A percentile compares a stretch with the other conserved stretches of the same genome.
phyloP scores from a whole-genome alignment of 2,888 invertebrate genomes.

The Cataglyphis altisquamis region DNA sequence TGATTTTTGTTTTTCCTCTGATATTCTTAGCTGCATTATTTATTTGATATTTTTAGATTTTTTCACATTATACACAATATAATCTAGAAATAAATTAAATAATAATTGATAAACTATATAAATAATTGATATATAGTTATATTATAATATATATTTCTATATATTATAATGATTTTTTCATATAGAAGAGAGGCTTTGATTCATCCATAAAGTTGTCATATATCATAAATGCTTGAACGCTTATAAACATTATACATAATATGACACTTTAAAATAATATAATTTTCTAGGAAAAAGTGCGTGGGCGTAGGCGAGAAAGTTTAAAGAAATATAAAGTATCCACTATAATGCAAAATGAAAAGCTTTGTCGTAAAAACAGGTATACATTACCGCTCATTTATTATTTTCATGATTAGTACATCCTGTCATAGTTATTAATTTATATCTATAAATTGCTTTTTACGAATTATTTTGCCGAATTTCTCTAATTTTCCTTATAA shows the following conservation, averaged over 20 bases:
- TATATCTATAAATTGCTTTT: neutral
- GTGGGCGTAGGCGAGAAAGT: neutral
- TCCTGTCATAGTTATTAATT: neutral
- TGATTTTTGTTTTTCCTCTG: neutral
- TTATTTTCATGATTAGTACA: neutral
- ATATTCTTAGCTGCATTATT: neutral
- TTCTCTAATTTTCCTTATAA: neutral
- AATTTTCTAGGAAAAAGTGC: slow-evolving; percentile 8
- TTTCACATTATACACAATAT: neutral
- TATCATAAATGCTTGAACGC: neutral
- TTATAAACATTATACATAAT: neutral
- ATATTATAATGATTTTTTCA: neutral
- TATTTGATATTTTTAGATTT: neutral
- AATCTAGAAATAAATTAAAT: neutral
- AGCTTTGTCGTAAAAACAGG: neutral
- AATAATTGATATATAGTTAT: neutral
- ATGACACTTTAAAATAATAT: neutral
- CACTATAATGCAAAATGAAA: neutral
- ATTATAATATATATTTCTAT: neutral
- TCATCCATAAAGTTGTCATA: neutral
- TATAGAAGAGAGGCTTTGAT: neutral
- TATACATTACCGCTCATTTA: neutral
- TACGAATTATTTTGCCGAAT: neutral
- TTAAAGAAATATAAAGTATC: neutral
- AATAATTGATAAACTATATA: neutral